Percentiles rank a stretch among this genome's conserved stretches.
These are phyloP conservation scores for Danio kyathit DNA, from an alignment of 2,797 vertebrate genomes.

Conservation along the genomic window DNA sequence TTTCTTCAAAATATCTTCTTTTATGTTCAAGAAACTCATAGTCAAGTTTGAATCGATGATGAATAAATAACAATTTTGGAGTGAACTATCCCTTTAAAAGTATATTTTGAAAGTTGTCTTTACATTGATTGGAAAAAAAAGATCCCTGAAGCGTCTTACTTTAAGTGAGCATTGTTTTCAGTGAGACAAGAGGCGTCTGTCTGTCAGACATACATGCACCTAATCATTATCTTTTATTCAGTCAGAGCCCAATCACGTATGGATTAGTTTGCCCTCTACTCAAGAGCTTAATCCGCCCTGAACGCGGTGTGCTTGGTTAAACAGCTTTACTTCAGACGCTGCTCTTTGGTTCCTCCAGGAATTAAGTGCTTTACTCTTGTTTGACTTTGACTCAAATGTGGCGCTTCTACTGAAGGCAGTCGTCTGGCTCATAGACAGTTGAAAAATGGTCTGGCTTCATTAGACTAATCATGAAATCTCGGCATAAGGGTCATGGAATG, in stretches of 20 bases:
- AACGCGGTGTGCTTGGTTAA: conserved; percentile 26
- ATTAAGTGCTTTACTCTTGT: conserved; percentile 43
- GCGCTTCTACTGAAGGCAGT: conserved; percentile 25
- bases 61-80: too few relatives aligned
- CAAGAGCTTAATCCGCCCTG: conserved; percentile 43
- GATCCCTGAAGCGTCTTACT: too few relatives aligned
- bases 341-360: conserved; percentile 46
- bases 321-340: conserved; percentile 35
- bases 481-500: background rate
- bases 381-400: conserved; percentile 43
- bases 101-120: too few relatives aligned
- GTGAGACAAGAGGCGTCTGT: conserved; percentile 20
- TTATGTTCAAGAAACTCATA: too few relatives aligned
- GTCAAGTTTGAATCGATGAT: too few relatives aligned
- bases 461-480: conserved; percentile 27
- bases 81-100: too few relatives aligned
- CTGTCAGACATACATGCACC: conserved; percentile 11
- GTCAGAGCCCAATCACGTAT: conserved; percentile 47
- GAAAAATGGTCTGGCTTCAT: conserved; percentile 18
- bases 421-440: background rate
- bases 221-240: conserved; percentile 48
- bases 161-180: conserved; percentile 33
- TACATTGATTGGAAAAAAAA: too few relatives aligned
- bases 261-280: conserved; percentile 48
- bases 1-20: too few relatives aligned